Evolutionary conservation across 2,113 vertebrate genomes (phyloP), one percentile per base, ranked within the genome.

Genomic region (human (Homo sapiens)): DNA sequence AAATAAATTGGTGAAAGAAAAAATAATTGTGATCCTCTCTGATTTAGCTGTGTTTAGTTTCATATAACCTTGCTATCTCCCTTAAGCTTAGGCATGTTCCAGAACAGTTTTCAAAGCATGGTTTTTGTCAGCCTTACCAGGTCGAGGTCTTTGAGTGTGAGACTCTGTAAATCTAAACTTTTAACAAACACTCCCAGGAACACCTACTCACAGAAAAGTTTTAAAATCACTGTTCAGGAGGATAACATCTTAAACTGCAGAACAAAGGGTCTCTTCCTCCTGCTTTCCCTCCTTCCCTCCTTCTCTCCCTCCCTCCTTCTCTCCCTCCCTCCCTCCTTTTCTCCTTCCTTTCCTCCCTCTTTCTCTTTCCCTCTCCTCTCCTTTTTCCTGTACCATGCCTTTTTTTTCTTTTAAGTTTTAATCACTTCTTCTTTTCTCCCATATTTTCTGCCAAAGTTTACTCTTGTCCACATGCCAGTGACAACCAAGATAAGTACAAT

Each of bases 101-200:
- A 75, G 68, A 94, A 93, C 78, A n/a, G 35, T 86, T 86, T 96
- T 73, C 91, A 84, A 92, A 96, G 61, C 52, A 4, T 68, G 40
- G 10, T 66, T 30, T 32, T 61, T 57, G n/a, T 52, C 11, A 61
- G 3, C 38, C 11, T 89, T 38, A 76, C 6, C 50, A 83, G 78
- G 48, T 78, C 45, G 78, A 80, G 73, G 30, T 52, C 50, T 92
- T 81, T 66, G 57, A 25, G 40, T 38, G 5, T 50, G 87, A 72
- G 38, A 66, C 12, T 38, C 50, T 55, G 87, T 23, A 84, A 68
- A 96, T 82, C 78, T 57, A 55, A 90, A 38, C 30, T 23, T 64
- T 85, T 52, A 50, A 90, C 40, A 48, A 64, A 57, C 25, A 57
- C 3, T n/a, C 43, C 27, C 2, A 2, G 72, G 30, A 40, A 89